Base-by-base conservation (phyloP, 2,113 vertebrate genomes). In the Dicrurus megarhynchus region DNA sequence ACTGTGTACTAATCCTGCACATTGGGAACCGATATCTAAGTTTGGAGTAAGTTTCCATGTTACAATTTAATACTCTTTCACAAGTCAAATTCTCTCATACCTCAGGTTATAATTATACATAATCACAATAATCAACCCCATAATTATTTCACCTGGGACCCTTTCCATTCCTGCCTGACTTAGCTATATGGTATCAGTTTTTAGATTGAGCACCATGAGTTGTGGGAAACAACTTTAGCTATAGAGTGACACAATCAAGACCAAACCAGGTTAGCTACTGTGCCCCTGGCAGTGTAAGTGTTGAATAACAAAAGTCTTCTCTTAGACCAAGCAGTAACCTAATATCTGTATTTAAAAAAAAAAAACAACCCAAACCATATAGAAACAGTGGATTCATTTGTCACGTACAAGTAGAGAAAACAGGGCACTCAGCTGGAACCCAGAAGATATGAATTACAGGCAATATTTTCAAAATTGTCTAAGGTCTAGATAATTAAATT, bases 401-500 rank as follows among this genome's bases (percentile, higher is more conserved):
- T 69, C 75, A 88, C 7, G 5, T 74, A 81, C 64, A 65, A 80
- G 68, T 13, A 90, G 23, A 90, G 52, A 88, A 94, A 95, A 94
- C 64, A 67, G 33, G 78, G 71, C 35, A 55, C 50, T 86, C 21
- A 1, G 28, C 55, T 92, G 60, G 52, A 95, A 90, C 75, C 26
- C 11, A 3, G 35, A 94, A 90, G 67, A 70, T 39, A 76, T 32
- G 57, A 89, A 83, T 73, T 85, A 83, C 10, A 3, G 55, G 55
- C 61, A 87, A n/a, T 94, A 86, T 80, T 88, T 92, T 85, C 49
- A 94, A 90, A 91, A 90, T 55, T 68, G 35, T 88, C 50, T 78
- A 80, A 81, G 30, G 24, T 63, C 42, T 84, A 67, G 50, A 56
- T 90, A 91, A 96, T 92, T 82, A 70, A 90, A 93, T 81, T 84